These are phyloP conservation scores for Ornithoptera alexandrae DNA, from an alignment of 2,888 invertebrate species.

Conservation along the genomic window DNA sequence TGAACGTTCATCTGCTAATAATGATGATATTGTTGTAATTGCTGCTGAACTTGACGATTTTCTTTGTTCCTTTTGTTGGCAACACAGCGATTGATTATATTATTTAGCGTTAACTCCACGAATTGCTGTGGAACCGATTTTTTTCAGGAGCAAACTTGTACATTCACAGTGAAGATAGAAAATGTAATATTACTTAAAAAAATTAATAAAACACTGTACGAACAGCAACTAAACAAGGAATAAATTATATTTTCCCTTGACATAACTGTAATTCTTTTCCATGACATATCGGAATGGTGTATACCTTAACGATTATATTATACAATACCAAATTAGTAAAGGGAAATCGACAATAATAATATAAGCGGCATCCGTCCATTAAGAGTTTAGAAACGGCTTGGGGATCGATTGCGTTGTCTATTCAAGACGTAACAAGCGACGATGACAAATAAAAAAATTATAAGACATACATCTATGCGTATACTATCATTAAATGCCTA, in stretches of 20 bases:
- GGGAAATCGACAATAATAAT: neutral
- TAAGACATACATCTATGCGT: neutral
- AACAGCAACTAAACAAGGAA: neutral
- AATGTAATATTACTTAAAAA: too few relatives aligned
- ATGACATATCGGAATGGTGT: neutral
- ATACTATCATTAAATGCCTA: neutral
- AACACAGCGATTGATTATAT: too few relatives aligned
- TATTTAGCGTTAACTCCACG: too few relatives aligned
- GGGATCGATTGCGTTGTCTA: neutral
- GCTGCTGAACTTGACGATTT: too few relatives aligned
- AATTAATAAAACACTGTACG: too few relatives aligned
- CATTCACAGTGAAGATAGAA: too few relatives aligned
- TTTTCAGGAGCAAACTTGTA: too few relatives aligned
- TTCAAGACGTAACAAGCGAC: neutral
- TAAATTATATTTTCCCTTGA: neutral
- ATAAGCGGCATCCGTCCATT: neutral
- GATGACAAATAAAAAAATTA: neutral
- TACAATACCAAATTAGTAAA: conserved; percentile 4
- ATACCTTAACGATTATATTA: neutral
- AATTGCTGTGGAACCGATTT: too few relatives aligned
- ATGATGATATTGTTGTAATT: too few relatives aligned
- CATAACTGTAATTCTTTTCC: neutral
- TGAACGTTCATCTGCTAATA: too few relatives aligned
- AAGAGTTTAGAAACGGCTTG: neutral
- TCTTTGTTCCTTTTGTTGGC: too few relatives aligned